Conservation (phyloP, 2,888 invertebrate genomes). For the Zygaena filipendulae region DNA sequence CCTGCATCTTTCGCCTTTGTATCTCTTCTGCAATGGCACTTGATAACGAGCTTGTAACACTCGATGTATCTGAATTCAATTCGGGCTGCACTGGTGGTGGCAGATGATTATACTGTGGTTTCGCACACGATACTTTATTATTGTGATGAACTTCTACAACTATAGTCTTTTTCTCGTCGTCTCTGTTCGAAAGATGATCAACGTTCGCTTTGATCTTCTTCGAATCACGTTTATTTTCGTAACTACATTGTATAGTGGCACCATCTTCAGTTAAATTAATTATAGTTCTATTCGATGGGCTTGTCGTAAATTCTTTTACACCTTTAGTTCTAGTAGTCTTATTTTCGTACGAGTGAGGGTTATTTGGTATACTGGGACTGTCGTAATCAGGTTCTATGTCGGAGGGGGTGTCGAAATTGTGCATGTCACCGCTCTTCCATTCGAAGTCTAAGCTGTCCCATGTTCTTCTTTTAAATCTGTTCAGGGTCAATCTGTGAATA, state of each 20-base stretch:
- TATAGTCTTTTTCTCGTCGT: conserved; percentile 71
- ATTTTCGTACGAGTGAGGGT: conserved; percentile 52
- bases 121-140: conserved; percentile 37
- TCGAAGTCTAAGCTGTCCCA: conserved; percentile 73
- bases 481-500: conserved; percentile 44
- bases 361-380: conserved; percentile 58
- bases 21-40: conserved; percentile 64
- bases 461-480: conserved; percentile 55
- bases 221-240: conserved; percentile 53
- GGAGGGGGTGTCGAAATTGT: conserved; percentile 59
- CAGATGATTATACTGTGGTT: conserved; percentile 35
- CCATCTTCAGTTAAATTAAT: conserved; percentile 79
- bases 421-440: conserved; percentile 59
- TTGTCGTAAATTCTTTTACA: conserved; percentile 33
- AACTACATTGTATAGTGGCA: conserved; percentile 76
- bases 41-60: conserved; percentile 49
- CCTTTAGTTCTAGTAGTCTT: conserved; percentile 37
- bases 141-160: conserved; percentile 79
- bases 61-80: conserved; percentile 34
- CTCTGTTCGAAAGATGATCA: conserved; percentile 33
- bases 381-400: conserved; percentile 62
- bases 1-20: conserved; percentile 43
- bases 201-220: conserved; percentile 37
- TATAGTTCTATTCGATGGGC: conserved; percentile 74
- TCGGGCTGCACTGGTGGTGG: conserved; percentile 35